Evolutionary conservation across 2,113 vertebrate genomes (phyloP).

Genomic region (Ardeotis arabs): DNA sequence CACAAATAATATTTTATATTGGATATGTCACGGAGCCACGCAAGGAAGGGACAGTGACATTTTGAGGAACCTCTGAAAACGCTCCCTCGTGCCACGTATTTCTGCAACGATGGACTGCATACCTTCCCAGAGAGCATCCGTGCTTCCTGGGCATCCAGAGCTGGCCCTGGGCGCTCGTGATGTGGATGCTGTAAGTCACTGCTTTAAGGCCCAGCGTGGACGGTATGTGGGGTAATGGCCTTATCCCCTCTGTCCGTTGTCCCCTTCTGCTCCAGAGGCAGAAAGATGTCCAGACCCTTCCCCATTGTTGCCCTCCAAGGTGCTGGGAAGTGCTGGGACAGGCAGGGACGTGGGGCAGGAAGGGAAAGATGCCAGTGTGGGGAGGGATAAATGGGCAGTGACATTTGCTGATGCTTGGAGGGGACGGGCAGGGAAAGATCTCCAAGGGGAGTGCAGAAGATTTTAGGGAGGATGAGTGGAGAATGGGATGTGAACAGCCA

Average conservation of each 20-base stretch:
- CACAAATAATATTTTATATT: constrained; percentile 54
- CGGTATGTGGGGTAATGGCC: not conserved
- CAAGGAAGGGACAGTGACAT: constrained; percentile 1
- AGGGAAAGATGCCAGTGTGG: not conserved
- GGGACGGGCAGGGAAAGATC: not conserved
- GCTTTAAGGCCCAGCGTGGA: not conserved
- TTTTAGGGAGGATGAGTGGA: not conserved
- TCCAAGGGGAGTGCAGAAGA: not conserved
- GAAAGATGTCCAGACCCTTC: not conserved
- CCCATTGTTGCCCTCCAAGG: not conserved
- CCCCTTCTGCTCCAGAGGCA: not conserved
- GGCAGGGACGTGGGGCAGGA: not conserved
- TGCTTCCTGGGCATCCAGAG: not conserved
- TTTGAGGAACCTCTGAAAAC: not conserved
- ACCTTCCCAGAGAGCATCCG: not conserved
- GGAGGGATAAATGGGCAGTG: not conserved
- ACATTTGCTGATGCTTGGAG: not conserved
- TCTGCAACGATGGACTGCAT: not conserved
- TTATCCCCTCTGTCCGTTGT: not conserved
- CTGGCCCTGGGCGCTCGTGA: not conserved
- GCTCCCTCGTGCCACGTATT: not conserved
- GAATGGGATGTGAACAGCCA: not conserved
- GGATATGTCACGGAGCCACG: not conserved
- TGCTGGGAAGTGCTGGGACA: not conserved
- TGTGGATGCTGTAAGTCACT: not conserved